Conservation (phyloP, 2,797 vertebrate genomes). For the Meriones psammophilus region DNA sequence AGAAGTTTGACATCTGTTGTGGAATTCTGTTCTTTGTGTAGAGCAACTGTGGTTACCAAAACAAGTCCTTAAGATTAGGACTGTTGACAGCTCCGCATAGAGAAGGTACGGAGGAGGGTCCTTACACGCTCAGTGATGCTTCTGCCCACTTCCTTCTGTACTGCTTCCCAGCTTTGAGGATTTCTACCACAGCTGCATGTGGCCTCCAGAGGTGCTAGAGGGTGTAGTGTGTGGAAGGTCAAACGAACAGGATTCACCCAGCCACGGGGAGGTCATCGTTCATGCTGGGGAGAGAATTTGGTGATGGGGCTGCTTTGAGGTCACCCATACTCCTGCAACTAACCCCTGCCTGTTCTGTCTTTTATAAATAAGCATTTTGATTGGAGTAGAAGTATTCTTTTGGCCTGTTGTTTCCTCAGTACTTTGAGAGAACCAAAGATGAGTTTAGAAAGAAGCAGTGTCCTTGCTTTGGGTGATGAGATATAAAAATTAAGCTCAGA, state of each 20-base stretch:
- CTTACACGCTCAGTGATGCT: background rate
- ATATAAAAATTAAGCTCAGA: background rate
- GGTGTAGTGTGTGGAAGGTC: too few species aligned
- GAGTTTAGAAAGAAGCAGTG: background rate
- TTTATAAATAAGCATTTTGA: background rate
- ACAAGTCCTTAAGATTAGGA: background rate
- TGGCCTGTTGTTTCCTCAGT: background rate
- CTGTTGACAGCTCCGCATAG: background rate
- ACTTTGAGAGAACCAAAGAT: background rate
- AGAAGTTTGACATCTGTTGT: background rate
- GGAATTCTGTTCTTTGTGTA: background rate
- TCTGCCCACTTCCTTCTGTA: background rate
- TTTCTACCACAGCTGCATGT: too few species aligned
- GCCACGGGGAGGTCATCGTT: background rate
- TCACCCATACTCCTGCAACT: background rate
- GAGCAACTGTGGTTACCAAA: background rate
- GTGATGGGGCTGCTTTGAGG: background rate
- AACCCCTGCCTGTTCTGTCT: background rate
- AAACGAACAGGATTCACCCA: too few species aligned
- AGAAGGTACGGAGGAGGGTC: too few species aligned
- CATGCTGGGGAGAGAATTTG: background rate
- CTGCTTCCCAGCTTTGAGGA: background rate
- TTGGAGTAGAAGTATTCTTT: background rate
- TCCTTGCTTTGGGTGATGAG: background rate
- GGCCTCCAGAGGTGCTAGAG: background rate